Evolutionary conservation across 2,113 vertebrate species (phyloP).

Genomic region (Clarias macrocephalus): DNA sequence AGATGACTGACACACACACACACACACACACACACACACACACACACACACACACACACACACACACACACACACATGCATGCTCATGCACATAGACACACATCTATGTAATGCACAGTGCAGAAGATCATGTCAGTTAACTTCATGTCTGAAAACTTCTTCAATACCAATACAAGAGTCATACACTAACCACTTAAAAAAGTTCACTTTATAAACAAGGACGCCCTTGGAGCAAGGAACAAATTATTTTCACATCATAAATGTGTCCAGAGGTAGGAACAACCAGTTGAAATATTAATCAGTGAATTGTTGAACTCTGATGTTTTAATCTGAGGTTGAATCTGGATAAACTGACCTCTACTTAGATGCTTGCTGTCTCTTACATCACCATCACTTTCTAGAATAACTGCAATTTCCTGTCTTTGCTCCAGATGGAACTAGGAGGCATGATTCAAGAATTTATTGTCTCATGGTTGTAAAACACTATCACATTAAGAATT

Average conservation of each 20-base stretch:
- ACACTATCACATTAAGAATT: not conserved
- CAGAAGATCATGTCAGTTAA: not conserved
- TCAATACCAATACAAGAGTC: not conserved
- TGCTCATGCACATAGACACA: too few relatives aligned
- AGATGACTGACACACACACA: conserved; percentile 39
- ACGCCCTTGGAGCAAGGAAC: not conserved
- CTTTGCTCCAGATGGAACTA: conserved; percentile 31
- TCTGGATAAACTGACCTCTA: conserved; percentile 27
- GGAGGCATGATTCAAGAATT: not conserved
- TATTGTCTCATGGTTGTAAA: not conserved
- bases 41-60: not conserved
- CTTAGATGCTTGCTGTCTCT: conserved; percentile 39
- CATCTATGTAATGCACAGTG: conserved; percentile 35
- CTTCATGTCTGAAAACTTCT: not conserved
- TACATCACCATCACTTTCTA: conserved; percentile 62
- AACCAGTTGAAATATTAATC: not conserved
- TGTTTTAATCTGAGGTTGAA: conserved; percentile 16
- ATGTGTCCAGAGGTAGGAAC: not conserved
- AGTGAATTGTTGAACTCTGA: not conserved
- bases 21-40: conserved; percentile 14
- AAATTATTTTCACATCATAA: not conserved
- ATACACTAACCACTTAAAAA: not conserved
- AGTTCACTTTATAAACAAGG: not conserved
- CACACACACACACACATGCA: not conserved
- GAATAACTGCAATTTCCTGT: conserved; percentile 63